Percentiles rank a stretch among this genome's conserved stretches.
Conservation (phyloP, 1,140 invertebrate species). For the Zaprionus kolodkinae region DNA sequence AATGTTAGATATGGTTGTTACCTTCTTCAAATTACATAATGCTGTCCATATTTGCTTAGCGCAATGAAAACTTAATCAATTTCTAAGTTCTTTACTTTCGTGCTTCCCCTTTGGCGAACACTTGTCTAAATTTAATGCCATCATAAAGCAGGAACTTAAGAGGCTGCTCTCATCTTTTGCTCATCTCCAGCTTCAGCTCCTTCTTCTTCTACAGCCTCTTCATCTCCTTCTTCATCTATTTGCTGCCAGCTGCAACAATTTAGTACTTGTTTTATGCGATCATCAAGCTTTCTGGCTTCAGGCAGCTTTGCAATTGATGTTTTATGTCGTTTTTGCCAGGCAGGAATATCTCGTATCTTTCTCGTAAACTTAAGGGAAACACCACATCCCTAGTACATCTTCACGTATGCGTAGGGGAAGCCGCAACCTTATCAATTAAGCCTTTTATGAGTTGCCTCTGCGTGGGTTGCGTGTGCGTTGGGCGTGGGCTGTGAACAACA, state of each 20-base stretch:
- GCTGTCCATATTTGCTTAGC: neutral
- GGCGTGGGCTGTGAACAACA: slow-evolving; percentile 41
- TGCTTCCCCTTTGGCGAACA: neutral
- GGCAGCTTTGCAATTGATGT: slow-evolving; percentile 22
- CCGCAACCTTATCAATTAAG: slow-evolving; percentile 64
- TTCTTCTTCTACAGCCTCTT: neutral
- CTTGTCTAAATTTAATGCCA: neutral
- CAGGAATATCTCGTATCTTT: no score
- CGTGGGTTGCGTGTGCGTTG: neutral
- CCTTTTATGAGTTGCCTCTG: slow-evolving; percentile 50
- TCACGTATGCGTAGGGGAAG: slow-evolving; percentile 29
- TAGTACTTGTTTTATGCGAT: slow-evolving; percentile 26
- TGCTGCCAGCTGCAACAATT: slow-evolving; percentile 20
- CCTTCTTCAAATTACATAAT: neutral
- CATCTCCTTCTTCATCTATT: neutral
- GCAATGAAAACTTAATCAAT: neutral
- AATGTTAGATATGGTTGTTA: no score
- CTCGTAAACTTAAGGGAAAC: neutral
- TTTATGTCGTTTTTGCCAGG: neutral
- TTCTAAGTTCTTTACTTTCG: neutral
- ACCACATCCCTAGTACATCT: neutral
- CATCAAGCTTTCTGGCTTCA: slow-evolving; percentile 22
- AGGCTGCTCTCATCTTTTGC: neutral
- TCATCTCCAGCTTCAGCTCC: neutral
- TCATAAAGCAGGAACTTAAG: neutral